Evolutionary conservation across 2,888 invertebrate species (phyloP).

Genomic region (Hydroisotoma schaefferi): DNA sequence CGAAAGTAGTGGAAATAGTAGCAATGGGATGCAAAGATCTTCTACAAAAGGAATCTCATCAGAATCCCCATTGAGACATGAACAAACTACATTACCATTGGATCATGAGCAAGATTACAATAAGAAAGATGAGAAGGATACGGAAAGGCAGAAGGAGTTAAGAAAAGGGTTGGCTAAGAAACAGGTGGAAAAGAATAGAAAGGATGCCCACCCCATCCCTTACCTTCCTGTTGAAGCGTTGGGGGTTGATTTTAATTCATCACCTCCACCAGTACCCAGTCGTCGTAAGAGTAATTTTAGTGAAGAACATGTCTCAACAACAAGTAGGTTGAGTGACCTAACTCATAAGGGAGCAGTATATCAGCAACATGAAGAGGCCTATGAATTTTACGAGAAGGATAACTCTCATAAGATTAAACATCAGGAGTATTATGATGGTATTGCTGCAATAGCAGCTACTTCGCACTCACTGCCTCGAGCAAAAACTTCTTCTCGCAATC

Average conservation of each 20-base stretch:
- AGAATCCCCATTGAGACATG: background rate
- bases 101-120: slow-evolving; percentile 1
- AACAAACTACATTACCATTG: background rate
- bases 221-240: background rate
- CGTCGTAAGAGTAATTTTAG: background rate
- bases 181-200: slow-evolving; percentile 23
- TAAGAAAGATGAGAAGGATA: background rate
- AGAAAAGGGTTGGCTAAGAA: slow-evolving; percentile 14
- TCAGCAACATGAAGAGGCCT: slow-evolving; percentile 14
- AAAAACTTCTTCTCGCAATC: background rate
- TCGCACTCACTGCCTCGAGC: background rate
- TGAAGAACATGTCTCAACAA: slow-evolving; percentile 1
- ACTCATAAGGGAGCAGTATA: slow-evolving; percentile 7
- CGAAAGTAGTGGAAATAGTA: background rate
- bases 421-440: background rate
- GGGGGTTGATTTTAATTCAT: background rate
- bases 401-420: background rate
- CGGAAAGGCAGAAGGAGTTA: background rate
- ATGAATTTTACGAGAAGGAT: background rate
- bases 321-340: slow-evolving; percentile 44
- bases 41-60: background rate
- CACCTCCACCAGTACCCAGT: background rate
- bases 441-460: background rate
- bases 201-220: slow-evolving; percentile 2
- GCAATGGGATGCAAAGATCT: slow-evolving; percentile 21